Conservation (phyloP, 2,113 vertebrate species). For the Ctenodactylus gundi region DNA sequence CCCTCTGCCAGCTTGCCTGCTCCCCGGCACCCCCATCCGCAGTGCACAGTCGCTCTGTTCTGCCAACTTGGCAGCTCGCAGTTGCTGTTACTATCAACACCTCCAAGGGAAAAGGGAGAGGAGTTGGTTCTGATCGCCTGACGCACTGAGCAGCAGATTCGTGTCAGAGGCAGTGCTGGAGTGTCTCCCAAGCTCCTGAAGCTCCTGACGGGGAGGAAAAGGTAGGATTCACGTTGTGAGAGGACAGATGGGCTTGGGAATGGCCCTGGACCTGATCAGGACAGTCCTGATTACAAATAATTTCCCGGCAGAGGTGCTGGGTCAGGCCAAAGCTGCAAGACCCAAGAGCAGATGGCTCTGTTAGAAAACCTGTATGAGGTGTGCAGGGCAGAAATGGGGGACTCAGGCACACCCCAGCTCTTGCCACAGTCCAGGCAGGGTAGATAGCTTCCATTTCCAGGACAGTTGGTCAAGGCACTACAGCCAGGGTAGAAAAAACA, state of each 20-base stretch:
- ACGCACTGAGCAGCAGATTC: slow-evolving; percentile 43
- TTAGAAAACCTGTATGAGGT: neutral
- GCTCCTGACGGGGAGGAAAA: neutral
- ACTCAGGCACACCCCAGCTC: neutral
- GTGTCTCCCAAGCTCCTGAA: slow-evolving; percentile 36
- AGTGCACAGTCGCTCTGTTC: slow-evolving; percentile 58
- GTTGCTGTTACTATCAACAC: slow-evolving; percentile 80
- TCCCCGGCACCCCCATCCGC: slow-evolving; percentile 47
- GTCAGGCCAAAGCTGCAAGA: too few relatives aligned
- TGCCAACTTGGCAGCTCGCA: slow-evolving; percentile 68
- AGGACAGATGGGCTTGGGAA: neutral
- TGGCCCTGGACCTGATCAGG: neutral
- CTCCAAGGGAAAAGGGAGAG: slow-evolving; percentile 63
- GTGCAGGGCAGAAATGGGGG: neutral
- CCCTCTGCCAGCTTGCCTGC: neutral
- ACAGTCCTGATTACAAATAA: neutral
- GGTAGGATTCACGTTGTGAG: neutral
- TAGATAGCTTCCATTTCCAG: neutral
- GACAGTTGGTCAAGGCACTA: neutral
- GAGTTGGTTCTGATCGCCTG: slow-evolving; percentile 60
- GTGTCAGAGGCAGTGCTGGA: slow-evolving; percentile 46
- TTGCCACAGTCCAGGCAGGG: neutral
- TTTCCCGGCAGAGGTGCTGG: neutral
- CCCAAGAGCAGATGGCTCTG: neutral
- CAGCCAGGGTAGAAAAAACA: neutral